Evolutionary conservation across 64 coral and sea anemone genomes (phyloP).

Genomic region (Stylophora pistillata): DNA sequence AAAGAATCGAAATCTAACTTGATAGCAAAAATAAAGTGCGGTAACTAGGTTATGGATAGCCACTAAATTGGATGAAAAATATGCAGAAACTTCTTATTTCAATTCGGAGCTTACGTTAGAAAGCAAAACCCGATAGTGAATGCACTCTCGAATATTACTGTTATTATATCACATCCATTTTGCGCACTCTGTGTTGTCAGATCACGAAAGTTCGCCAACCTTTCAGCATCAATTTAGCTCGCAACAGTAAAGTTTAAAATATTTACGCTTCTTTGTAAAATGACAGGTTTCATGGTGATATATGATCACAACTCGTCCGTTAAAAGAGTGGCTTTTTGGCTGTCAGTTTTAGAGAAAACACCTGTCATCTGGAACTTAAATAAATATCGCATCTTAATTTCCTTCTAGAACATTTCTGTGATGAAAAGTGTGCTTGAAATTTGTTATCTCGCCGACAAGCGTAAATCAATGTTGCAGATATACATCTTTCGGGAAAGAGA

Average conservation of each 20-base stretch:
- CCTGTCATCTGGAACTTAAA: background rate
- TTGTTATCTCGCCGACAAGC: conserved; percentile 5
- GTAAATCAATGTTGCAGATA: conserved; percentile 4
- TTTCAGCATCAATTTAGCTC: background rate
- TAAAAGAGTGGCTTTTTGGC: background rate
- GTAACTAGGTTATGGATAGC: no score
- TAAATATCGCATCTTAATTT: background rate
- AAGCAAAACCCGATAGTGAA: no score
- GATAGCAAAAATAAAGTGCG: background rate
- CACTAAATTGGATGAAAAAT: no score
- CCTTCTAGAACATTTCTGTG: background rate
- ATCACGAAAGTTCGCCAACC: background rate
- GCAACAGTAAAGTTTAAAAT: background rate
- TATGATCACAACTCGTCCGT: background rate
- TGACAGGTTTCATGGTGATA: background rate
- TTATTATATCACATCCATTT: no score
- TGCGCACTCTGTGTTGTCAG: no score
- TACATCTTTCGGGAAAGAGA: background rate
- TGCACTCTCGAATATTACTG: no score
- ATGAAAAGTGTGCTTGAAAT: background rate
- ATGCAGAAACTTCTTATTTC: no score
- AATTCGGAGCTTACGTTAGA: no score
- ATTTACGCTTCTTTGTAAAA: background rate
- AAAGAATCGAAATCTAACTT: background rate
- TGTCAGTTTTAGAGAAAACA: background rate